Conservation (phyloP, 2,888 invertebrate species). For the Drosophila falleni region DNA sequence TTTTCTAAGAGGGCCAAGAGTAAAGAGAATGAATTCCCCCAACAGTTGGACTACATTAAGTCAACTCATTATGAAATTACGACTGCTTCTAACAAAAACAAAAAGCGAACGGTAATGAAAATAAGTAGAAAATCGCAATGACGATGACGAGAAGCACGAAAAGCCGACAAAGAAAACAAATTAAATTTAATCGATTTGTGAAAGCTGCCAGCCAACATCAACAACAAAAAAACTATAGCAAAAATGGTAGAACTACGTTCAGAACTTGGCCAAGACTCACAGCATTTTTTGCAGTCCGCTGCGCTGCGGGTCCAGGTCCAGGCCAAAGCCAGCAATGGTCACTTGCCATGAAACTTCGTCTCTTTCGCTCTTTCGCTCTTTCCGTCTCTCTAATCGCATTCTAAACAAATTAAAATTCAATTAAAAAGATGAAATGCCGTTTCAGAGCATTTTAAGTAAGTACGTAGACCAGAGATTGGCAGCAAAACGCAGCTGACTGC, state of each 20-base stretch:
- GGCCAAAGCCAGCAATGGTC: conserved; percentile 38
- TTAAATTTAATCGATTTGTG: conserved; percentile 82
- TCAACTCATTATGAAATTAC: conserved; percentile 80
- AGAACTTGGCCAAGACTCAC: conserved; percentile 50
- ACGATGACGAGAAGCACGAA: conserved; percentile 53
- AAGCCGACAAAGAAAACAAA: conserved; percentile 75
- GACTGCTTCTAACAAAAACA: conserved; percentile 28
- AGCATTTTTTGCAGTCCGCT: conserved; percentile 57
- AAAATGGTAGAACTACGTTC: conserved; percentile 31
- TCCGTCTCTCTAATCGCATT: conserved; percentile 69
- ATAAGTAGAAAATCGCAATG: conserved; percentile 36
- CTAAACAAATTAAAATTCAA: conserved; percentile 85
- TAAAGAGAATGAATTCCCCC: conserved; percentile 33
- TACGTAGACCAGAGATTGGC: conserved; percentile 33
- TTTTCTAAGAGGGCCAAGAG: conserved; percentile 41
- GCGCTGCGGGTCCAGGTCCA: conserved; percentile 30
- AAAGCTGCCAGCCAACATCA: conserved; percentile 51
- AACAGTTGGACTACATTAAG: conserved; percentile 69
- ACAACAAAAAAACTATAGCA: conserved; percentile 19
- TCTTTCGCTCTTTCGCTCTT: background rate
- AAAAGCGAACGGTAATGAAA: conserved; percentile 26
- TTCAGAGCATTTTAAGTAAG: conserved; percentile 64
- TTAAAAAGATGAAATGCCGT: conserved; percentile 84
- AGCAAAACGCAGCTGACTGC: conserved; percentile 13
- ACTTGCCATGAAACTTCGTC: conserved; percentile 47